phyloP scores from a whole-genome alignment of 2,797 vertebrate species.

The Enteromius afrohamiltoni region DNA sequence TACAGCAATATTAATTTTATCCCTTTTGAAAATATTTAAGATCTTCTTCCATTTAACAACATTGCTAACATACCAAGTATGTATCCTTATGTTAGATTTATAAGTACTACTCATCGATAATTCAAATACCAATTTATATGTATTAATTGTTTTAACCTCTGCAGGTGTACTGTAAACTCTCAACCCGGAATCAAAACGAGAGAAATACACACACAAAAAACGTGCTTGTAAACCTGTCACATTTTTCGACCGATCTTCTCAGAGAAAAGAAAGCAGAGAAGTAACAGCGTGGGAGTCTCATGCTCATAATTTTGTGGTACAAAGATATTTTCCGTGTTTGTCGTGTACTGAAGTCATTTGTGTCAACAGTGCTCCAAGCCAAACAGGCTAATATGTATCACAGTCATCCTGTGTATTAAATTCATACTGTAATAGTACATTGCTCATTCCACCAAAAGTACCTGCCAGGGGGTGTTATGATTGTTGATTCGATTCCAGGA shows the following conservation, averaged over 20 bases:
- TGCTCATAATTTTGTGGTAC: too few species aligned
- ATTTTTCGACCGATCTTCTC: neutral
- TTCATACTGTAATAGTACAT: too few species aligned
- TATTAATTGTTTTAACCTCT: neutral
- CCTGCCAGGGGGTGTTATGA: too few species aligned
- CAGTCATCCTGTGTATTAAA: too few species aligned
- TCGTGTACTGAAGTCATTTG: too few species aligned
- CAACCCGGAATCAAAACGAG: neutral
- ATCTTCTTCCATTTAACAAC: neutral
- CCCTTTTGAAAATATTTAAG: too few species aligned
- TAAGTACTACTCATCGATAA: slow-evolving; percentile 4
- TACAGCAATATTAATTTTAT: neutral
- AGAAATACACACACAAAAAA: neutral
- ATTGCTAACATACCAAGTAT: slow-evolving; percentile 4
- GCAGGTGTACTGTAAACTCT: neutral
- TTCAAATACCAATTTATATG: neutral
- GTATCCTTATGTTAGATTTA: too few species aligned
- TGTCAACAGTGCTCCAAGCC: too few species aligned
- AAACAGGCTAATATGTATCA: too few species aligned
- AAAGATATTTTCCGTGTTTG: too few species aligned
- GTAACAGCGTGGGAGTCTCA: neutral
- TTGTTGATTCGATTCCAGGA: too few species aligned
- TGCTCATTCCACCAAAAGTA: too few species aligned
- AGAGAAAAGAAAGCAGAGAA: neutral
- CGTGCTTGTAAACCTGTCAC: neutral